Evolutionary conservation across 23 tunicate genomes (phyloP).

Genomic region (Aplidium turbinatum): DNA sequence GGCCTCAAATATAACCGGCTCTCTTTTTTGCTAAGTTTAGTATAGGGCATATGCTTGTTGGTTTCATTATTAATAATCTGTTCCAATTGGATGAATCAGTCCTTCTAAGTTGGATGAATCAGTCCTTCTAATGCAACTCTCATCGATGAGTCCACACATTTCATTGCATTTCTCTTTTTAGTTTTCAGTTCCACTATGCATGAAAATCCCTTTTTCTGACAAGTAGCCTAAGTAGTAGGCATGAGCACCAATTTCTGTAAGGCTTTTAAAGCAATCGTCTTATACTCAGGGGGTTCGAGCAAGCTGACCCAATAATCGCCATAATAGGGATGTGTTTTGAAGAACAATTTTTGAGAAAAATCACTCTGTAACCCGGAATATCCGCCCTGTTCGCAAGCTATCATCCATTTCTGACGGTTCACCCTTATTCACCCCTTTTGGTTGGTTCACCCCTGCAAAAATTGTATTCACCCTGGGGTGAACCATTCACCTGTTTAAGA

Average conservation of each 20-base stretch:
- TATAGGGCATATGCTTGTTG: too few relatives aligned
- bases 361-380: constrained; percentile 32
- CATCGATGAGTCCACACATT: constrained; percentile 43
- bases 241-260: constrained; percentile 44
- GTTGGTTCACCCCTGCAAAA: too few relatives aligned
- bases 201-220: constrained; percentile 28
- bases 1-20: too few relatives aligned
- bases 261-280: constrained; percentile 39
- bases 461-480: too few relatives aligned
- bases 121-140: constrained; percentile 31
- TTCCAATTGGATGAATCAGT: too few relatives aligned
- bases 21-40: too few relatives aligned
- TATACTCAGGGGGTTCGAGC: constrained; percentile 41
- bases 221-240: constrained; percentile 41
- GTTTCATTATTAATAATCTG: too few relatives aligned
- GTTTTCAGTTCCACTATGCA: constrained; percentile 32
- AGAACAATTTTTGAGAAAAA: constrained; percentile 36
- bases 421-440: too few relatives aligned
- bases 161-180: constrained; percentile 38
- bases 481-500: too few relatives aligned
- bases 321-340: constrained; percentile 40
- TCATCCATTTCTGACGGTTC: too few relatives aligned
- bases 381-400: too few relatives aligned
- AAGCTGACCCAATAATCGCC: constrained; percentile 45
- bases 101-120: constrained; percentile 38